Conservation (phyloP, 2,797 vertebrate species). For the Hippopotamyrus pictus region DNA sequence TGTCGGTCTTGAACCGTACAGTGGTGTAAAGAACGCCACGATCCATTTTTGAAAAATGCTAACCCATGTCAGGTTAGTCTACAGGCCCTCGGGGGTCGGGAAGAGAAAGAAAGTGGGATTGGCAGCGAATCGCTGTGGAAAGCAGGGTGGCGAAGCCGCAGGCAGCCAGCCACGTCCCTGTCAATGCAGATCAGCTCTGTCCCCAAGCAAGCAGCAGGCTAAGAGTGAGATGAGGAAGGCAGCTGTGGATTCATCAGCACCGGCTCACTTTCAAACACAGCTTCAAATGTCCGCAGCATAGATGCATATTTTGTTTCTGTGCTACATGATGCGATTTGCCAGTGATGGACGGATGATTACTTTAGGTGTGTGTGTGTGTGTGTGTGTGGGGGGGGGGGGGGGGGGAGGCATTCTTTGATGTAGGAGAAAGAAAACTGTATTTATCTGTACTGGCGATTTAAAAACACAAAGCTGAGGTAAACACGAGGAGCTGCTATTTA, state of each 20-base stretch:
- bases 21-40: neutral
- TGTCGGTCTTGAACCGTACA: neutral
- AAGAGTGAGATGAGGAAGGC: neutral
- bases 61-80: neutral
- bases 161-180: neutral
- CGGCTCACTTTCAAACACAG: neutral
- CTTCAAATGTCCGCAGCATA: neutral
- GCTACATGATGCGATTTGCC: neutral
- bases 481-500: neutral
- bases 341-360: neutral
- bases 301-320: neutral
- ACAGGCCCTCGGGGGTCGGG: neutral
- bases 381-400: too few relatives aligned
- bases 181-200: neutral
- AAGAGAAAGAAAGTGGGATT: neutral
- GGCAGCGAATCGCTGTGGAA: neutral
- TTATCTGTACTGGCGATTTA: neutral
- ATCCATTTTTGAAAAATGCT: constrained; percentile 10
- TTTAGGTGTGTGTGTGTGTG: neutral
- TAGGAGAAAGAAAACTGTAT: neutral
- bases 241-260: neutral
- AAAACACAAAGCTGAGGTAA: neutral
- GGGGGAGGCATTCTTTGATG: neutral
- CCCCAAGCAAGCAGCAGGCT: constrained; percentile 6
- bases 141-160: neutral